A percentile compares a stretch with the other conserved stretches of the same genome.
These are phyloP conservation scores for Tragelaphus buxtoni DNA, from an alignment of 2,113 vertebrate species.

Conservation along the genomic window DNA sequence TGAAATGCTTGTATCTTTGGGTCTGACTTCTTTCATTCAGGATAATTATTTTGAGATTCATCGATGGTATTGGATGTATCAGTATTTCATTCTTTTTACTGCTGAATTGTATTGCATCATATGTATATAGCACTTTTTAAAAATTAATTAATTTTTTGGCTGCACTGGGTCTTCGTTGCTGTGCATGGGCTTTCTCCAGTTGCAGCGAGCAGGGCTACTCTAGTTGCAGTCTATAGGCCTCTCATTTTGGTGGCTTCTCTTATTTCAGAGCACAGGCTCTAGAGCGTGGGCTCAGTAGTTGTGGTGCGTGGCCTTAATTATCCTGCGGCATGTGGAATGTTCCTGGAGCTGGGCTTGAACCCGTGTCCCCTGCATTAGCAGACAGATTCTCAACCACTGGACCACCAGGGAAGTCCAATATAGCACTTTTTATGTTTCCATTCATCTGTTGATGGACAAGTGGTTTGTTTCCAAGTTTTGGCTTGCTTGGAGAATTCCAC, in stretches of 20 bases:
- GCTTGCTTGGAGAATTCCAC: background rate
- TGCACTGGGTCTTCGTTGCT: background rate
- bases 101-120: background rate
- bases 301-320: accelerated
- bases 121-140: background rate
- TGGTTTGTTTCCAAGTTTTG: background rate
- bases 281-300: background rate
- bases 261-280: background rate
- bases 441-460: background rate
- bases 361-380: background rate
- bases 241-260: background rate
- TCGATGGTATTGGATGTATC: background rate
- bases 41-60: background rate
- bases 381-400: background rate
- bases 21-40: background rate
- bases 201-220: background rate
- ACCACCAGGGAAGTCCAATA: background rate
- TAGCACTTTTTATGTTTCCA: background rate
- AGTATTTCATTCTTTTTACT: background rate
- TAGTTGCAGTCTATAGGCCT: background rate
- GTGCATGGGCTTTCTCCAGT: background rate
- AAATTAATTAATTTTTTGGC: background rate
- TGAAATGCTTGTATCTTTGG: background rate
- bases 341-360: background rate
- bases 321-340: background rate